phyloP scores from a whole-genome alignment of 37 sponge, comb jelly and placozoan species.

The Hormiphora californensis region DNA sequence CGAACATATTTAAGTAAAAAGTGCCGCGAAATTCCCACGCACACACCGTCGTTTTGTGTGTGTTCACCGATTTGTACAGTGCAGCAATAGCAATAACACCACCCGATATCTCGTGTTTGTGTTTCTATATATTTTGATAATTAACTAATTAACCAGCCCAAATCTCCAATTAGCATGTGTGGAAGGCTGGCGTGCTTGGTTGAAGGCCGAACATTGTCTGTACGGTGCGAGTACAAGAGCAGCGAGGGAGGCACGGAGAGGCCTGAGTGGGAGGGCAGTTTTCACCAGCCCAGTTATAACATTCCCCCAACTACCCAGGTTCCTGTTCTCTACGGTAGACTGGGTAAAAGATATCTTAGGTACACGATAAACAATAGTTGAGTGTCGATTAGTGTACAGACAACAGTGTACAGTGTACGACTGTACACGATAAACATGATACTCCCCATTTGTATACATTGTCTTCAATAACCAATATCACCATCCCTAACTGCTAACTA shows the following conservation, averaged over 20 bases:
- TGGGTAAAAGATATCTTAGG: slow-evolving; percentile 24
- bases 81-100: too few relatives aligned
- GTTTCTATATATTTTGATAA: too few relatives aligned
- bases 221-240: neutral
- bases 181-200: neutral
- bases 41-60: too few relatives aligned
- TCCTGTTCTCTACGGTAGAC: slow-evolving; percentile 10
- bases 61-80: too few relatives aligned
- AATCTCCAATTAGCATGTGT: neutral
- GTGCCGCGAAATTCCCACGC: too few relatives aligned
- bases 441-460: too few relatives aligned
- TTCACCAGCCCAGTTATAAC: slow-evolving; percentile 15
- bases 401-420: neutral
- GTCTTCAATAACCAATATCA: too few relatives aligned
- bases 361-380: neutral
- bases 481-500: too few relatives aligned
- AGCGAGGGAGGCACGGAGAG: neutral
- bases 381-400: neutral
- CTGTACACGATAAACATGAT: neutral
- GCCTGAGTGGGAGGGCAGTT: slow-evolving; percentile 28
- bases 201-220: neutral
- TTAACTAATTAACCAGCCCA: too few relatives aligned
- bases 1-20: too few relatives aligned
- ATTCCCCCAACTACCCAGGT: neutral
- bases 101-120: too few relatives aligned